Evolutionary conservation across 2,113 vertebrate species (phyloP).

Genomic region (Chitala chitala): DNA sequence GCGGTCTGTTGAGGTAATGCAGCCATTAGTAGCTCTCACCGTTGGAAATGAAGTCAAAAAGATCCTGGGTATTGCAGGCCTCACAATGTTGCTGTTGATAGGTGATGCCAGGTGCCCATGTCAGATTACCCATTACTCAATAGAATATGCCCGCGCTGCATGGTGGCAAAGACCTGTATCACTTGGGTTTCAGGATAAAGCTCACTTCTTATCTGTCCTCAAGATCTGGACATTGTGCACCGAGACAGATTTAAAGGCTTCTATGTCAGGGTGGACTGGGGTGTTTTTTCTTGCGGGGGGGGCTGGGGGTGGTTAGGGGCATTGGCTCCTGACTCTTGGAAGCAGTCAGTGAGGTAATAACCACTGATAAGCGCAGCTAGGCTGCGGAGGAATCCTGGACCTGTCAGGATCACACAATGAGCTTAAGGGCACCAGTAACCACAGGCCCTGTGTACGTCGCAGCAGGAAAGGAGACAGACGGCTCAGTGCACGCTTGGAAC

Average conservation of each 20-base stretch:
- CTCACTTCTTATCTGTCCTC: conserved; percentile 27
- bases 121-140: conserved; percentile 27
- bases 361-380: conserved; percentile 24
- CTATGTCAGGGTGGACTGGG: conserved; percentile 20
- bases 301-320: not conserved
- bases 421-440: conserved; percentile 30
- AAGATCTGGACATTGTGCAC: conserved; percentile 27
- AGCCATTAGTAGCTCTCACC: conserved; percentile 30
- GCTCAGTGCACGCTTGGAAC: not conserved
- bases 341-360: conserved; percentile 40
- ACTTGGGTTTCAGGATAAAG: conserved; percentile 26
- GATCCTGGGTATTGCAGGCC: conserved; percentile 17
- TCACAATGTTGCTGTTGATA: conserved; percentile 47
- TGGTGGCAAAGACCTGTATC: conserved; percentile 25
- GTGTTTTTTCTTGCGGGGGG: too few species aligned
- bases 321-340: conserved; percentile 30
- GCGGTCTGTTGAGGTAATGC: conserved; percentile 21
- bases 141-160: conserved; percentile 31
- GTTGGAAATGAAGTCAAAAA: conserved; percentile 27
- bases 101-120: conserved; percentile 29
- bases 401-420: conserved; percentile 23
- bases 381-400: conserved; percentile 14
- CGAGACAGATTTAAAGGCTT: conserved; percentile 28
- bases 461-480: not conserved
- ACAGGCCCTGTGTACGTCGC: not conserved